phyloP scores from a whole-genome alignment of 2,888 invertebrate species.

The Lydus trimaculatus region DNA sequence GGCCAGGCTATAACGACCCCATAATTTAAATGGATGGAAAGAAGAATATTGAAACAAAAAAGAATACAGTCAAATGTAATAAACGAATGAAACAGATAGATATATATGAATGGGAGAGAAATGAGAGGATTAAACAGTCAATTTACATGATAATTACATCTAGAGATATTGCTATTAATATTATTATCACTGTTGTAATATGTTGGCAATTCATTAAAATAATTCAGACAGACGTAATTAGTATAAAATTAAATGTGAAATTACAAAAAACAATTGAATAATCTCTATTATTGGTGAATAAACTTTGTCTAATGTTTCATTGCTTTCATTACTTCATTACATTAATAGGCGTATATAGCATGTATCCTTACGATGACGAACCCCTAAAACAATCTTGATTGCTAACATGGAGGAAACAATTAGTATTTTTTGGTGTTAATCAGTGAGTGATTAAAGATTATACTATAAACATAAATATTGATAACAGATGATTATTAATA shows the following conservation, averaged over 20 bases:
- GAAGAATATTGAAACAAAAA: background rate
- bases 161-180: background rate
- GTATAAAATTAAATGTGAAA: background rate
- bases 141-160: constrained; percentile 1
- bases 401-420: no score
- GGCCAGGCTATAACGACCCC: background rate
- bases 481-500: no score
- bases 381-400: no score
- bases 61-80: background rate
- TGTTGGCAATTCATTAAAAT: background rate
- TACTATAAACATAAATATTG: no score
- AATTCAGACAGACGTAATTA: background rate
- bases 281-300: background rate
- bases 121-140: background rate
- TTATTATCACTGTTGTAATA: background rate
- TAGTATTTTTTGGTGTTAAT: no score
- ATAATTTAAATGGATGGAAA: background rate
- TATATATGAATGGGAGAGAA: background rate
- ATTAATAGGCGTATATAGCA: no score
- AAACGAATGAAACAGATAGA: background rate
- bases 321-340: no score
- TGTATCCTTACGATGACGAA: no score
- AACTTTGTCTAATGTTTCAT: no score
- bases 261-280: background rate
- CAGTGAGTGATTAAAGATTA: no score